These are phyloP conservation scores for Aplodontia rufa DNA, from an alignment of 2,113 vertebrate species.

Conservation along the genomic window DNA sequence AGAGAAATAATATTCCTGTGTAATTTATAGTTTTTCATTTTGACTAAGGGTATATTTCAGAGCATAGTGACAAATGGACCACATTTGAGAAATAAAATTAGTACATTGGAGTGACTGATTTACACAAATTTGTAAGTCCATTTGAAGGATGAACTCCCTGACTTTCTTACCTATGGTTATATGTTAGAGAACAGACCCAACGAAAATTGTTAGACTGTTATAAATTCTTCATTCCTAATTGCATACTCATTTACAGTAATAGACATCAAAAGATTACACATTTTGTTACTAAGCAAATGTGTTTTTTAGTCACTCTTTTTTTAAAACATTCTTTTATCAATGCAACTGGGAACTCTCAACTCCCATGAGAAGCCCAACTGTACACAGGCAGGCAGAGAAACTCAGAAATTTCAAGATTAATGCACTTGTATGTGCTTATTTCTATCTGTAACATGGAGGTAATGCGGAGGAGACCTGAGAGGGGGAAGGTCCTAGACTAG, in stretches of 20 bases:
- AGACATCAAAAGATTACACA: neutral
- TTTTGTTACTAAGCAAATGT: neutral
- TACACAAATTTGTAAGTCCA: neutral
- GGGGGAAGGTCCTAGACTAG: too few relatives aligned
- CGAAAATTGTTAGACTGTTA: neutral
- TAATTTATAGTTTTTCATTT: neutral
- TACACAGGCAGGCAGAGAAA: too few relatives aligned
- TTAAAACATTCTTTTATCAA: too few relatives aligned
- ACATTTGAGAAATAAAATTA: constrained; percentile 7
- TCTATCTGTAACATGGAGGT: too few relatives aligned
- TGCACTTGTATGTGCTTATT: too few relatives aligned
- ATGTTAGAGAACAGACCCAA: neutral
- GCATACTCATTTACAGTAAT: neutral
- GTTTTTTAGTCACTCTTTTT: too few relatives aligned
- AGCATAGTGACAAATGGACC: neutral
- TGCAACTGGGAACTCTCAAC: too few relatives aligned
- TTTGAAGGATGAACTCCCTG: neutral
- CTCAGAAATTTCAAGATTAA: too few relatives aligned
- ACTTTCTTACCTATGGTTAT: neutral
- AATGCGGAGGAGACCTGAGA: too few relatives aligned
- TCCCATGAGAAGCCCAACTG: too few relatives aligned
- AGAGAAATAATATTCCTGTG: neutral
- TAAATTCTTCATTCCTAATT: constrained; percentile 20
- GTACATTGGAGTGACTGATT: neutral
- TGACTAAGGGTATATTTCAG: neutral